Conservation (phyloP, 2,113 vertebrate genomes). For the Otis tarda region DNA sequence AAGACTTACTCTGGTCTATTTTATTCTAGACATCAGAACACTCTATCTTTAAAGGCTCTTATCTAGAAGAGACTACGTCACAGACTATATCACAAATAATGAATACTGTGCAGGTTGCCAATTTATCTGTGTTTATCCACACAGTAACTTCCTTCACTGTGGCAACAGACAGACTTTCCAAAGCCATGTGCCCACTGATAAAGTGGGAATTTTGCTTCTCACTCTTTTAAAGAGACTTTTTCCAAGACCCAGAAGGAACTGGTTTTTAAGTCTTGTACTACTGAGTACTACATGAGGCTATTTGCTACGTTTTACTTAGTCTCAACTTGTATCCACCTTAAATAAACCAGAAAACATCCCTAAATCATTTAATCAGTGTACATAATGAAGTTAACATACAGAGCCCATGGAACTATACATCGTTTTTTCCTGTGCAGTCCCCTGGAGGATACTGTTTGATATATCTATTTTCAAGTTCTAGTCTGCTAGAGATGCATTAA, state of each 20-base stretch:
- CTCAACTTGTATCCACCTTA: not conserved
- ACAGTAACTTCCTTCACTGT: not conserved
- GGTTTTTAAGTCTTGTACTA: not conserved
- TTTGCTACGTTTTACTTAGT: not conserved
- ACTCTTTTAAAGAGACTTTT: not conserved
- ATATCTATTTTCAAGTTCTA: not conserved
- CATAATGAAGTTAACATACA: not conserved
- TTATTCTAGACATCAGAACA: not conserved
- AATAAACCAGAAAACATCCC: not conserved
- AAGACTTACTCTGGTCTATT: not conserved
- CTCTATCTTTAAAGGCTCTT: constrained; percentile 7
- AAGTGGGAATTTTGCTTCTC: not conserved
- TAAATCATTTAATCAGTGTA: not conserved
- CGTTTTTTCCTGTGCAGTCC: not conserved
- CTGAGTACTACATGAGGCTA: no score
- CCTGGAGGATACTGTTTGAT: not conserved
- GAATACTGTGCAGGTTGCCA: not conserved
- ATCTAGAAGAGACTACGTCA: not conserved
- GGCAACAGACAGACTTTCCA: constrained; percentile 23
- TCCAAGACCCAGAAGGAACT: not conserved
- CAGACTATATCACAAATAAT: not conserved
- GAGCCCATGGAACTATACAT: not conserved
- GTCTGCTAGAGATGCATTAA: not conserved
- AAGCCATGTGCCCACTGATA: not conserved
- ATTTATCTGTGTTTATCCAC: constrained; percentile 37